phyloP scores from a whole-genome alignment of 2,797 vertebrate genomes.

The Sternotherus odoratus region DNA sequence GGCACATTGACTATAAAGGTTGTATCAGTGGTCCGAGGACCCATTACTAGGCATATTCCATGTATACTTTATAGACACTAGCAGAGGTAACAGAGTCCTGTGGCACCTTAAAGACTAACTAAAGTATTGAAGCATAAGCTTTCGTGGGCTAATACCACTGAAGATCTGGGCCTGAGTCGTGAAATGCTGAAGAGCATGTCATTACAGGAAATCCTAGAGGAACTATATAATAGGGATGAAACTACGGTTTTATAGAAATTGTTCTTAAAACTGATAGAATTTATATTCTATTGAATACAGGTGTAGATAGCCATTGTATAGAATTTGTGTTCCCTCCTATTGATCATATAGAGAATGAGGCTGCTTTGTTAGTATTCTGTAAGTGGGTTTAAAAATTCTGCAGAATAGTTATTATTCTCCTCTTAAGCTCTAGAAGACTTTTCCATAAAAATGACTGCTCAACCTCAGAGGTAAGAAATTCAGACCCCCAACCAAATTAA shows the following conservation, averaged over 20 bases:
- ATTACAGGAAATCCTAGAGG: background rate
- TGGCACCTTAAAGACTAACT: too few species aligned
- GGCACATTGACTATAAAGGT: background rate
- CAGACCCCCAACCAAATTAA: background rate
- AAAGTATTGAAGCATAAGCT: too few species aligned
- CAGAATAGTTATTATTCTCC: background rate
- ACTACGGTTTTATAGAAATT: background rate
- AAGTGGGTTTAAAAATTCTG: background rate
- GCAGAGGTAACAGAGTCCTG: too few species aligned
- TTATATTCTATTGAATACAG: background rate
- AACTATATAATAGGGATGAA: conserved; percentile 14
- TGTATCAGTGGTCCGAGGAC: conserved; percentile 23
- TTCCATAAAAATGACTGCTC: background rate
- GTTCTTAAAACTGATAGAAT: background rate
- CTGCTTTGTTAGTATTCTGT: background rate
- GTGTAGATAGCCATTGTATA: background rate
- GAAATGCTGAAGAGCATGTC: background rate
- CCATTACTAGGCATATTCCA: background rate
- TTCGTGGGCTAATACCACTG: too few species aligned
- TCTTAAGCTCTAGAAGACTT: background rate
- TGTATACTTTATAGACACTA: conserved; percentile 14
- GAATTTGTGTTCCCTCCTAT: background rate
- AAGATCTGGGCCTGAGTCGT: conserved; percentile 52
- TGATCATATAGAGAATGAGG: background rate
- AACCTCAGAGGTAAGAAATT: background rate